A percentile compares a stretch with the other conserved stretches of the same genome.
Conservation (phyloP, 2,797 vertebrate species). For the Myotis findleyi region DNA sequence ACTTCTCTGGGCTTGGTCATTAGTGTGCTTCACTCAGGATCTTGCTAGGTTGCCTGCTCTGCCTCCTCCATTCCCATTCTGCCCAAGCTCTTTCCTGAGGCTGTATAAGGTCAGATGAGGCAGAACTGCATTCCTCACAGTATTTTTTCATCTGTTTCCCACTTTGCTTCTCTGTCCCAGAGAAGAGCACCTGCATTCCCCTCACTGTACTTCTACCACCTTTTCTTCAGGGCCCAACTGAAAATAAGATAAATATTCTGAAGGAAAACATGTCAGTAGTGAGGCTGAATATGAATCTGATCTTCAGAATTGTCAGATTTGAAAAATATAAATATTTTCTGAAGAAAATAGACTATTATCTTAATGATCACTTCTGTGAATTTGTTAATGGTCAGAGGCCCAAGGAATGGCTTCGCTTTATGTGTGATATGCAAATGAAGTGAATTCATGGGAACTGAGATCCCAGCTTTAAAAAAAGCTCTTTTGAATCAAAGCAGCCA, state of each 20-base stretch:
- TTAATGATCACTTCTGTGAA: conserved; percentile 50
- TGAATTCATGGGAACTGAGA: conserved; percentile 29
- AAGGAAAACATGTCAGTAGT: conserved; percentile 9
- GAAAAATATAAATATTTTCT: conserved; percentile 44
- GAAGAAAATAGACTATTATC: neutral
- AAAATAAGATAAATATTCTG: conserved; percentile 41
- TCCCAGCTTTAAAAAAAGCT: conserved; percentile 54
- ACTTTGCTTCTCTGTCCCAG: neutral
- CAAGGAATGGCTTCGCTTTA: conserved; percentile 29
- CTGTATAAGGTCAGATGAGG: neutral
- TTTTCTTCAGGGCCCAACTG: neutral
- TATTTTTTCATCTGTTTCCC: neutral
- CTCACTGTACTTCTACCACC: neutral
- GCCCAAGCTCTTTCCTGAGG: neutral
- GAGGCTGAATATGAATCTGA: neutral
- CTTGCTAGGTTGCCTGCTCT: neutral
- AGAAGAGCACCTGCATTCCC: neutral
- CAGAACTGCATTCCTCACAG: neutral
- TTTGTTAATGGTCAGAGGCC: conserved; percentile 16
- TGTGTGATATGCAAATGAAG: conserved; percentile 53
- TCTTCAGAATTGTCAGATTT: conserved; percentile 11
- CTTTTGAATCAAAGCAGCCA: conserved; percentile 67
- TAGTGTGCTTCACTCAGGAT: neutral
- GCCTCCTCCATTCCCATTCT: neutral
- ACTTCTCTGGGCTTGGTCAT: neutral